These are phyloP conservation scores for Bellardia bayeri DNA, from an alignment of 2,888 invertebrate species.

Conservation along the genomic window DNA sequence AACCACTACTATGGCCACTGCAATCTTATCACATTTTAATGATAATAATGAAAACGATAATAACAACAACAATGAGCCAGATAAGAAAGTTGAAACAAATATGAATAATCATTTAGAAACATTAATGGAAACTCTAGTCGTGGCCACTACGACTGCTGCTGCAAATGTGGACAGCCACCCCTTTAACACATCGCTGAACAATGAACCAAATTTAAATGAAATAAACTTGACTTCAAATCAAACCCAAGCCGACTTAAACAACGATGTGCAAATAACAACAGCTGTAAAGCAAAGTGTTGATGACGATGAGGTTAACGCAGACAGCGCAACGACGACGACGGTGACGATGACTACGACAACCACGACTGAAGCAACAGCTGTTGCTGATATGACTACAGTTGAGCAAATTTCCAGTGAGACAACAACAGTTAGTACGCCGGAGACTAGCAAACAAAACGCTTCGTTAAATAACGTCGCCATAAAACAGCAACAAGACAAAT, in stretches of 20 bases:
- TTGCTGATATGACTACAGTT: constrained; percentile 59
- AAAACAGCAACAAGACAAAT: constrained; percentile 30
- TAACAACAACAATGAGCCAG: constrained; percentile 17
- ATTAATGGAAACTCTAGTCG: neutral
- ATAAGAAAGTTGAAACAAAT: constrained; percentile 55
- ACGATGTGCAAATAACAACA: constrained; percentile 37
- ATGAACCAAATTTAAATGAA: constrained; percentile 64
- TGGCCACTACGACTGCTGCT: constrained; percentile 36
- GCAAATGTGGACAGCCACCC: constrained; percentile 36
- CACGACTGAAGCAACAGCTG: constrained; percentile 53
- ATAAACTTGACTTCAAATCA: constrained; percentile 72
- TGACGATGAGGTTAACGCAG: constrained; percentile 17
- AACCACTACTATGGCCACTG: constrained; percentile 20
- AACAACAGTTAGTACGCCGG: constrained; percentile 79
- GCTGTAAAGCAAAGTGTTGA: constrained; percentile 18
- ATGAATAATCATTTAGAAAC: constrained; percentile 51
- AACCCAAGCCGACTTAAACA: constrained; percentile 37
- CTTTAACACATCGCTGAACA: constrained; percentile 51
- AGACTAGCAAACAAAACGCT: constrained; percentile 77
- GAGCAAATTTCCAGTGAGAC: constrained; percentile 75
- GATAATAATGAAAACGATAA: constrained; percentile 32
- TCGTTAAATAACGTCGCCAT: constrained; percentile 22
- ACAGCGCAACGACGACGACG: constrained; percentile 3
- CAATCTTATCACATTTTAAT: constrained; percentile 43
- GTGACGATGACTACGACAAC: neutral